Percentiles rank a stretch among this genome's conserved stretches.
Conservation (phyloP, 2,797 vertebrate species). For the Atherinosoma microstoma region DNA sequence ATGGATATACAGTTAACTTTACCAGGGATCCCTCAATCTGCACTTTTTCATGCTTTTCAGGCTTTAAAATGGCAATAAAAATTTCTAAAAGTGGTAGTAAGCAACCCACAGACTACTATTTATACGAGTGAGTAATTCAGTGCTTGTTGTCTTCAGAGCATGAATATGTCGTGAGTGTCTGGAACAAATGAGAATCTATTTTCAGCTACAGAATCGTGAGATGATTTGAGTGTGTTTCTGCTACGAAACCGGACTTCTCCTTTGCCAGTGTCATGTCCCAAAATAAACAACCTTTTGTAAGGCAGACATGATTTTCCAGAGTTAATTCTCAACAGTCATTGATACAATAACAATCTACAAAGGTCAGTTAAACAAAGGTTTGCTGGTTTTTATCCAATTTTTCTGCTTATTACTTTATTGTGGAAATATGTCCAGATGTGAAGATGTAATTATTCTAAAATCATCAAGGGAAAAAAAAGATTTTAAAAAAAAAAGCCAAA, state of each 20-base stretch:
- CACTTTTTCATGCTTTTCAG: slow-evolving; percentile 6
- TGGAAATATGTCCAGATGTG: slow-evolving; percentile 54
- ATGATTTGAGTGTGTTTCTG: slow-evolving; percentile 75
- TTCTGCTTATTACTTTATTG: slow-evolving; percentile 48
- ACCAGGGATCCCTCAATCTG: slow-evolving; percentile 34
- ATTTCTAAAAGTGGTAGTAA: slow-evolving; percentile 25
- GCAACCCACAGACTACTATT: slow-evolving; percentile 52
- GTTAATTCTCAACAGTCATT: slow-evolving; percentile 72
- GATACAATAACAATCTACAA: slow-evolving; percentile 80
- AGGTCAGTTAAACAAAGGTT: slow-evolving; percentile 74
- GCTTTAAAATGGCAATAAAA: slow-evolving; percentile 34
- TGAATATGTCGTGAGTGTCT: slow-evolving; percentile 54
- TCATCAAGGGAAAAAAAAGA: background rate
- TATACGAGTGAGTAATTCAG: slow-evolving; percentile 50
- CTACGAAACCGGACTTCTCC: slow-evolving; percentile 60
- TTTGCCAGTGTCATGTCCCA: slow-evolving; percentile 66
- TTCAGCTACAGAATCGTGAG: slow-evolving; percentile 69
- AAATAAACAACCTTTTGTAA: slow-evolving; percentile 80
- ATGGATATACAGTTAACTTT: slow-evolving; percentile 35
- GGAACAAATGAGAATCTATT: slow-evolving; percentile 75
- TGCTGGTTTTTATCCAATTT: slow-evolving; percentile 70
- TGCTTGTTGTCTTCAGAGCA: slow-evolving; percentile 59
- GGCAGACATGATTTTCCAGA: slow-evolving; percentile 74
- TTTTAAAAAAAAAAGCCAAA: background rate
- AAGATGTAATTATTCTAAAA: slow-evolving; percentile 32